These are phyloP conservation scores for Pteropus alecto DNA, from an alignment of 2,113 vertebrate genomes.

Conservation along the genomic window DNA sequence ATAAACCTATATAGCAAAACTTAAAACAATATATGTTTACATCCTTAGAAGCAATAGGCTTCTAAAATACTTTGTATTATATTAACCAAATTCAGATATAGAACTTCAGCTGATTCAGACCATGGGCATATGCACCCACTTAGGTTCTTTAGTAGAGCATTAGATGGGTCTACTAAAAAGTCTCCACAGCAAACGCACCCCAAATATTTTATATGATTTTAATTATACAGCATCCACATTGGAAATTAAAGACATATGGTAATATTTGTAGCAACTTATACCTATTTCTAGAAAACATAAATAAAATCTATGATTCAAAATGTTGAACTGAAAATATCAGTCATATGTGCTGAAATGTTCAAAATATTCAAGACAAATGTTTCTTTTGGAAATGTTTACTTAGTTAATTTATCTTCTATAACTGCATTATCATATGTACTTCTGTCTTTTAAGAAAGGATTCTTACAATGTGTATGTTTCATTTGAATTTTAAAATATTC, in stretches of 20 bases:
- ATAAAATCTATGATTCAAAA: background rate
- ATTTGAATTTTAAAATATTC: background rate
- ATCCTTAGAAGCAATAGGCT: background rate
- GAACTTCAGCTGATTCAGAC: background rate
- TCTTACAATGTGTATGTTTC: background rate
- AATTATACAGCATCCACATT: background rate
- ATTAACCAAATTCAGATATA: background rate
- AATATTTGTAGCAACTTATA: background rate
- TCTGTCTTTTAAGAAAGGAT: background rate
- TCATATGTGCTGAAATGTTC: background rate
- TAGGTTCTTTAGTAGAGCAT: background rate
- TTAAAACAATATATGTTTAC: background rate
- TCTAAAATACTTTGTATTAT: background rate
- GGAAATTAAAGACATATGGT: background rate
- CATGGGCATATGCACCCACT: fast-evolving
- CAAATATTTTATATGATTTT: background rate
- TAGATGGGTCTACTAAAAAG: background rate
- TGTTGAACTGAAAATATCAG: background rate
- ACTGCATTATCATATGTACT: background rate
- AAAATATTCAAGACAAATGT: background rate
- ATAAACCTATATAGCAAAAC: background rate
- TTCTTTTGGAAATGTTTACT: background rate
- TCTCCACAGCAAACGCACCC: background rate
- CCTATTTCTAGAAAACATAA: background rate
- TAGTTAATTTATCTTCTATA: background rate